Evolutionary conservation across 2,113 vertebrate genomes (phyloP).

Genomic region (Tragelaphus scriptus): DNA sequence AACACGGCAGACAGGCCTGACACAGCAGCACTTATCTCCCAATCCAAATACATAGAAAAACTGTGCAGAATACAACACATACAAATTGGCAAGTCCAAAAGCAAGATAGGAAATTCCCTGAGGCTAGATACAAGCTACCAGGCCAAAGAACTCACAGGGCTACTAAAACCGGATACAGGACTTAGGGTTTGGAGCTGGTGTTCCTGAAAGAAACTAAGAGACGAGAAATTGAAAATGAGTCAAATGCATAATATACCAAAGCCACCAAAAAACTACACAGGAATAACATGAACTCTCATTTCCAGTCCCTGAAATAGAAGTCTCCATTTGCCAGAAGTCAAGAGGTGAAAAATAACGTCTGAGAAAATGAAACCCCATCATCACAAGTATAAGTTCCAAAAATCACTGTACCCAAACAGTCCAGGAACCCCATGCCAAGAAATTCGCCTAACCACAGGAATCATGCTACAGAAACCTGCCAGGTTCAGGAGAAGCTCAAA

Average conservation of each 20-base stretch:
- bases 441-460: background rate
- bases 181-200: background rate
- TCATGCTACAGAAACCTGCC: background rate
- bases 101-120: background rate
- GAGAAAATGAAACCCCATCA: background rate
- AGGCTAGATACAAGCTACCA: background rate
- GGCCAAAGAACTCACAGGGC: background rate
- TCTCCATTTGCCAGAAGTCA: background rate
- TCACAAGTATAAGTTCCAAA: background rate
- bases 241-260: background rate
- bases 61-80: background rate
- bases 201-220: background rate
- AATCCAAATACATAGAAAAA: background rate
- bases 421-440: background rate
- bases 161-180: background rate
- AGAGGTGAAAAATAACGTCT: background rate
- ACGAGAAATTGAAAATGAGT: background rate
- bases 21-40: background rate
- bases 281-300: background rate
- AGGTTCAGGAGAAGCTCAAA: background rate
- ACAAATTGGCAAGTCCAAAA: background rate
- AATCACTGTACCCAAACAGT: background rate
- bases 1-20: background rate
- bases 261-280: background rate
- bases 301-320: background rate